Percentiles rank a stretch among this genome's conserved stretches.
These are phyloP conservation scores for Tonatia bakeri DNA, from an alignment of 2,113 vertebrate genomes.

Conservation along the genomic window DNA sequence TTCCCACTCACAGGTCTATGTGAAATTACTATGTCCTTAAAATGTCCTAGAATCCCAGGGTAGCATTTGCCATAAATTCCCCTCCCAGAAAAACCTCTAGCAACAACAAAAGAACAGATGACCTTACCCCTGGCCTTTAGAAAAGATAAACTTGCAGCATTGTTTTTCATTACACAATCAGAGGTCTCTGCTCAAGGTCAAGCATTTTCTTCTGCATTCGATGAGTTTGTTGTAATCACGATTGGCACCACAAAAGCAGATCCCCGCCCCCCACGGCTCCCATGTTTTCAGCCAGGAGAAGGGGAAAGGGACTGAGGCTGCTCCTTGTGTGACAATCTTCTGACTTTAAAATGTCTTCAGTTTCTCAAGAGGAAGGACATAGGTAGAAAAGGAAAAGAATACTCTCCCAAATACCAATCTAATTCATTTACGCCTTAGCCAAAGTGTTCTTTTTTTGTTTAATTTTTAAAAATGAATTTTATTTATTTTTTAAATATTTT, in stretches of 20 bases:
- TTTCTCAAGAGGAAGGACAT: not conserved
- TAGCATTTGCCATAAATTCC: constrained; percentile 12
- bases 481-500: too few species aligned
- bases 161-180: constrained; percentile 8
- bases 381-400: not conserved
- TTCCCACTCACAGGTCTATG: not conserved
- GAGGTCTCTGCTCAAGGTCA: constrained; percentile 23
- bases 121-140: constrained; percentile 7
- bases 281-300: not conserved
- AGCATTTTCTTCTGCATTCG: not conserved
- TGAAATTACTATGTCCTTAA: constrained; percentile 45
- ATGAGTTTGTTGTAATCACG: not conserved
- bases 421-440: not conserved
- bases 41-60: not conserved
- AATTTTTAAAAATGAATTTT: too few species aligned
- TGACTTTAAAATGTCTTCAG: not conserved
- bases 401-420: not conserved
- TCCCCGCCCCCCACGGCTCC: not conserved
- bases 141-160: constrained; percentile 26
- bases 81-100: not conserved
- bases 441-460: not conserved
- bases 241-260: not conserved
- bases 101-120: constrained; percentile 42
- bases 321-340: not conserved
- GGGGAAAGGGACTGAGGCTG: not conserved